These are phyloP conservation scores for Xanthostigma xanthostigma DNA, from an alignment of 2,888 invertebrate species.

Conservation along the genomic window DNA sequence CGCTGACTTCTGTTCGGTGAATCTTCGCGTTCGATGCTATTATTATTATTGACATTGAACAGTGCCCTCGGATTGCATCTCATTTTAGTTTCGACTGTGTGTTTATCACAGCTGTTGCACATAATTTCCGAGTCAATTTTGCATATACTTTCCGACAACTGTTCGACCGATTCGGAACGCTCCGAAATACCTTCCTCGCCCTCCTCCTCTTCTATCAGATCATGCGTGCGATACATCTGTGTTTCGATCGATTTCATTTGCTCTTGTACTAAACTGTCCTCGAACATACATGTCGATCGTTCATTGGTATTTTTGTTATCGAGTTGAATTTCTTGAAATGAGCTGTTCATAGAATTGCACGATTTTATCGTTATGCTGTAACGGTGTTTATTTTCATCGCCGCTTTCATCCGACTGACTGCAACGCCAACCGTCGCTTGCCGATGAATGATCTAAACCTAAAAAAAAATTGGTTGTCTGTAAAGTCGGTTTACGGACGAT, in stretches of 20 bases:
- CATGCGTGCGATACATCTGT: conserved; percentile 22
- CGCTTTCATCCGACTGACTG: conserved; percentile 43
- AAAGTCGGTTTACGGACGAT: too few species aligned
- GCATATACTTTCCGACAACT: conserved; percentile 28
- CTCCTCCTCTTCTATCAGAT: conserved; percentile 40
- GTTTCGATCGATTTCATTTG: conserved; percentile 24
- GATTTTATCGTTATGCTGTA: not conserved
- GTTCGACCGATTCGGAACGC: conserved; percentile 32
- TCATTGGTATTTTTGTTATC: conserved; percentile 3
- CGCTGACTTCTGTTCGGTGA: conserved; percentile 12
- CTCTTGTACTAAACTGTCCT: conserved; percentile 33
- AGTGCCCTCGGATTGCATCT: not conserved
- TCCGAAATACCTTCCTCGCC: conserved; percentile 36
- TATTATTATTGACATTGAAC: conserved; percentile 34
- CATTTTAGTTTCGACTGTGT: not conserved
- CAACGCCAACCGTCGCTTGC: conserved; percentile 60
- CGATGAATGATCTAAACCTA: conserved; percentile 62
- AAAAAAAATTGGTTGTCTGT: too few species aligned
- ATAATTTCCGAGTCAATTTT: conserved; percentile 22
- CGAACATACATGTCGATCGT: conserved; percentile 16
- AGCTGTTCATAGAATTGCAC: not conserved
- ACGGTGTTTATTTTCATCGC: conserved; percentile 32
- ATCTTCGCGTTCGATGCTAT: conserved; percentile 27
- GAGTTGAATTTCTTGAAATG: conserved; percentile 12
- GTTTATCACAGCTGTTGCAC: not conserved